These are phyloP conservation scores for Lepidonotus clava DNA, from an alignment of 2,888 invertebrate species.

Conservation along the genomic window DNA sequence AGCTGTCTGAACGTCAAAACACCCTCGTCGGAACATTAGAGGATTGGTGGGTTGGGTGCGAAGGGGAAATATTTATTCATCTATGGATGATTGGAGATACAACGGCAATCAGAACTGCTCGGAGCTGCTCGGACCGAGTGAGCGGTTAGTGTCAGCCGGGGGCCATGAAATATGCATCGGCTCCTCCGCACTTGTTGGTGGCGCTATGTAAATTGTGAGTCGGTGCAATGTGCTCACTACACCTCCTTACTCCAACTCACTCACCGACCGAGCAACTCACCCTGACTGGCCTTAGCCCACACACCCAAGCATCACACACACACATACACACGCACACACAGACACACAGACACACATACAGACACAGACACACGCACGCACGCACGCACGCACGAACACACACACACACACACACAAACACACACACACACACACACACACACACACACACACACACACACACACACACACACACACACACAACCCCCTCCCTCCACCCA, in stretches of 20 bases:
- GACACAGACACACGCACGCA: too few species aligned
- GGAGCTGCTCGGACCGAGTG: not conserved
- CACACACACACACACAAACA: not conserved
- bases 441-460: not conserved
- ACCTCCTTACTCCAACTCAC: not conserved
- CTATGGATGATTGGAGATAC: conserved; percentile 31
- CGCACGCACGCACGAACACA: not conserved
- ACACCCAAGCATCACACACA: not conserved
- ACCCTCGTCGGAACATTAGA: not conserved
- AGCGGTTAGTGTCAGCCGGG: not conserved
- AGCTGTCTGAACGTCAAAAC: not conserved
- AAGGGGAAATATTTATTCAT: conserved; percentile 40
- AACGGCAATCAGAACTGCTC: not conserved
- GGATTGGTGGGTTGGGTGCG: conserved; percentile 10
- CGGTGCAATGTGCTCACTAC: not conserved
- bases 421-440: not conserved
- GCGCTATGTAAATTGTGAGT: not conserved
- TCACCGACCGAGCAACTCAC: not conserved
- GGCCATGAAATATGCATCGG: conserved; percentile 25
- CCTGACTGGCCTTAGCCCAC: not conserved
- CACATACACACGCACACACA: too few species aligned
- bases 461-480: not conserved
- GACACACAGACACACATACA: too few species aligned
- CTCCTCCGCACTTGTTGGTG: not conserved
- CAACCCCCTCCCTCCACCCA: not conserved